These are phyloP conservation scores for Cheilosia impressa DNA, from an alignment of 2,888 invertebrate species.

Conservation along the genomic window DNA sequence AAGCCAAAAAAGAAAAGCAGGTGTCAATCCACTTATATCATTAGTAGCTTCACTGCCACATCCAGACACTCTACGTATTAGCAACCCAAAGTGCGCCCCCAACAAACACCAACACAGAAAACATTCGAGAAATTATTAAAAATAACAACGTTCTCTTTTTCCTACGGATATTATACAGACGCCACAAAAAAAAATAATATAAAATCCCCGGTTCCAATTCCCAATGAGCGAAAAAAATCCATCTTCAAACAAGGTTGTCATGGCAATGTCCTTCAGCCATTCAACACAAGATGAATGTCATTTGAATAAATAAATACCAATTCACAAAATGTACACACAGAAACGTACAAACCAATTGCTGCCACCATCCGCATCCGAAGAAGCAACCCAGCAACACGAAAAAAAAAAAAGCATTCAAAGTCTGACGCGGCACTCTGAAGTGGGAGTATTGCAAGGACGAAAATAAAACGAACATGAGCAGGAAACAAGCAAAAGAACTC, in stretches of 20 bases:
- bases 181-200: background rate
- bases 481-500: slow-evolving; percentile 37
- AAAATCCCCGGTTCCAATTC: slow-evolving; percentile 42
- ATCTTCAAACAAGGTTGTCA: slow-evolving; percentile 62
- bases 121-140: slow-evolving; percentile 48
- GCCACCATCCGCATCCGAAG: slow-evolving; percentile 21
- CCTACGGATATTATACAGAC: background rate
- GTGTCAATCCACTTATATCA: slow-evolving; percentile 48
- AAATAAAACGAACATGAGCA: slow-evolving; percentile 27
- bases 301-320: slow-evolving; percentile 73
- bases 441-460: slow-evolving; percentile 1
- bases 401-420: background rate
- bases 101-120: slow-evolving; percentile 15
- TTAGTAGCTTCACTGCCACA: slow-evolving; percentile 4
- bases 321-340: slow-evolving; percentile 60
- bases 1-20: slow-evolving; percentile 19
- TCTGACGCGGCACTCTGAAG: slow-evolving; percentile 1
- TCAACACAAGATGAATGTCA: slow-evolving; percentile 58
- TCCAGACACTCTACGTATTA: background rate
- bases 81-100: slow-evolving; percentile 1
- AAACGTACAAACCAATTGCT: slow-evolving; percentile 47
- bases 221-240: slow-evolving; percentile 51
- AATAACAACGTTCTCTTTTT: slow-evolving; percentile 34
- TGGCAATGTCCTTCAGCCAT: slow-evolving; percentile 68
- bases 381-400: background rate